Evolutionary conservation across 2,797 vertebrate species (phyloP), one percentile per base, ranked within the genome.

Genomic region (Xiphorhynchus erythropygius): DNA sequence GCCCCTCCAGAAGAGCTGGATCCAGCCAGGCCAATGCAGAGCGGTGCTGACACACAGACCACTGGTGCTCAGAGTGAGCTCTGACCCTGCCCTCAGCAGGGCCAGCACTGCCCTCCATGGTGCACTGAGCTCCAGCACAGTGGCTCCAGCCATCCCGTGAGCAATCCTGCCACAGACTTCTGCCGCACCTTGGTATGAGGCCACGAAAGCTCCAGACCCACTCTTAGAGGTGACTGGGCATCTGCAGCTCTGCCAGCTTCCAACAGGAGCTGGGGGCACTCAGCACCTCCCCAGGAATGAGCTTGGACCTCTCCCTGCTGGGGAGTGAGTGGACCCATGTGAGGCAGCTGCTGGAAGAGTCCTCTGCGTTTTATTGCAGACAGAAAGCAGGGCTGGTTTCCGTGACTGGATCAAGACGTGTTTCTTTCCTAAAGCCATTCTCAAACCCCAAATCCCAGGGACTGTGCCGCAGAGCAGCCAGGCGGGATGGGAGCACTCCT

Each of bases 361-460:
- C 53, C 76, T 74, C 77, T n/a, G 21, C 25, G 17, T 22, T 85
- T 80, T 30, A 47, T 0, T 53, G 77, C 65, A 46, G 65, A 37
- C 64, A 49, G 22, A 73, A 83, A 52, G 44, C 83, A 88, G 80
- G 60, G 53, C 76, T 64, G 39, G 32, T 53, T 85, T 64, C 84
- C 5, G 3, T 33, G 56, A 42, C 64, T 2, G 0, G 50, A 82
- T 37, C 23, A 16, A 67, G 86, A 56, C 1, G 12, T 0, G 0
- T 60, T 74, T 79, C 47, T 63, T 63, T 53, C 47, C 65, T 46
- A 88, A 90, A 79, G 7, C 42, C 60, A 27, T 63, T 87, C 86
- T 39, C 12, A 25, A 90, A 73, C 15, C 47, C 73, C 62, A 76
- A 3, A 46, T 55, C 47, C 42, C 4, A 3, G 17, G 42, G 37